Conservation (phyloP, 2,113 vertebrate genomes). For the Phasianus colchicus region DNA sequence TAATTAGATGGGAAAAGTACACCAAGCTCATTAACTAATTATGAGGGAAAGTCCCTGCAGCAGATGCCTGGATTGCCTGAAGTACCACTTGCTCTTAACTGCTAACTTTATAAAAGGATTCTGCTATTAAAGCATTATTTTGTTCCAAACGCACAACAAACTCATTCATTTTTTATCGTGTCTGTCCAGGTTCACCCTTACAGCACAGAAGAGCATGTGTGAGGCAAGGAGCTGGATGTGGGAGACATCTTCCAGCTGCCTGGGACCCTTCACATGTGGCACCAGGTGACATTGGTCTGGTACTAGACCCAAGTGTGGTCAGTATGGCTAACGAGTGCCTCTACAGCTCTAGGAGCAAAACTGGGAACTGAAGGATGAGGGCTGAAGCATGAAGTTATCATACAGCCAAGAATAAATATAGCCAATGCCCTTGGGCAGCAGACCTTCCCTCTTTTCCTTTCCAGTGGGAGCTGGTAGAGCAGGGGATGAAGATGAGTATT, state of each 20-base stretch:
- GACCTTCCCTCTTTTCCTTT: background rate
- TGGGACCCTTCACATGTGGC: background rate
- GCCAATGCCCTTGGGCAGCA: background rate
- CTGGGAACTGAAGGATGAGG: background rate
- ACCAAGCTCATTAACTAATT: slow-evolving; percentile 67
- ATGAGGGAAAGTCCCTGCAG: slow-evolving; percentile 63
- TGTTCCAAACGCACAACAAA: slow-evolving; percentile 39
- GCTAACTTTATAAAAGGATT: slow-evolving; percentile 49
- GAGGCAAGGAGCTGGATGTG: background rate
- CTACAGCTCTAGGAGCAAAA: background rate
- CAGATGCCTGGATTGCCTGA: slow-evolving; percentile 57
- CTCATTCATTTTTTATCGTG: slow-evolving; percentile 11
- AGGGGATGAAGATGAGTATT: background rate
- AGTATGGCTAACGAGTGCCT: background rate
- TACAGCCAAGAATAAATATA: slow-evolving; percentile 8
- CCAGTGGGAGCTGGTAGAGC: background rate
- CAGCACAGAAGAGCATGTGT: background rate
- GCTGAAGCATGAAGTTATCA: background rate
- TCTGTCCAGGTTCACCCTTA: background rate
- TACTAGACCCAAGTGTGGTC: background rate
- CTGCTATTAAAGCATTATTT: slow-evolving; percentile 61
- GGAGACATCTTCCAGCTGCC: background rate
- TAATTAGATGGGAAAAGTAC: slow-evolving; percentile 61
- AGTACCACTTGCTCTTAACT: slow-evolving; percentile 42
- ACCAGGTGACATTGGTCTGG: background rate